Evolutionary conservation across 2,113 vertebrate species (phyloP), one percentile per base, ranked within the genome.

Genomic region (Oreotragus oreotragus): DNA sequence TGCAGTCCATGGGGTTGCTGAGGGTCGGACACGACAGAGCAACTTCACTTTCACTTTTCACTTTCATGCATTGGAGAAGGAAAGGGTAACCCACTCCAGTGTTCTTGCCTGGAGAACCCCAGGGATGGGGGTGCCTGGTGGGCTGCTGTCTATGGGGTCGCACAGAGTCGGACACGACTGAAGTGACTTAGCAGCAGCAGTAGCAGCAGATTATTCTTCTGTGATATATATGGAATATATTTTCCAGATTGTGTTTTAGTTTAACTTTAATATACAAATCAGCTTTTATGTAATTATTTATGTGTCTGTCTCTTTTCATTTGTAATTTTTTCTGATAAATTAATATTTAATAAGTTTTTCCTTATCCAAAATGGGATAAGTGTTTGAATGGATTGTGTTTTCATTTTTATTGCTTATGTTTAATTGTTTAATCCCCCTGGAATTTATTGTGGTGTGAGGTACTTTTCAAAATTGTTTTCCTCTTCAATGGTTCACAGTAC

Each of bases 401-500:
- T 66, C 28, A 39, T 51, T 92, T 81, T 89, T 77, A 94, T 80
- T 96, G 53, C 33, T 95, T 95, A 81, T 79, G 5, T 91, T 86
- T 84, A 76, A 51, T 87, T 79, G 39, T 45, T 91, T 91, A 93
- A 93, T 64, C 33, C n/a, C 27, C 60, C 21, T 86, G 84, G 57
- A 95, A 66, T 95, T 97, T 90, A 47, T 93, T 96, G 55, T 96
- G 49, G 73, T 89, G 12, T 93, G 60, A 87, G 62, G 73, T 81
- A 90, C 80, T 95, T 90, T 97, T 94, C 90, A 94, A 96, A 97
- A 94, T 94, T 85, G 39, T 94, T 97, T 96, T 81, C 36, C 91
- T 51, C 28, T 90, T 77, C 76, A 94, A 33, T 89, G 91, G 77
- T 96, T 97, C 58, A 91, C 21, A 94, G 49, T 23, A 88, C 25